These are phyloP conservation scores for Formica selysi DNA, from an alignment of 1,140 invertebrate genomes.

Conservation along the genomic window DNA sequence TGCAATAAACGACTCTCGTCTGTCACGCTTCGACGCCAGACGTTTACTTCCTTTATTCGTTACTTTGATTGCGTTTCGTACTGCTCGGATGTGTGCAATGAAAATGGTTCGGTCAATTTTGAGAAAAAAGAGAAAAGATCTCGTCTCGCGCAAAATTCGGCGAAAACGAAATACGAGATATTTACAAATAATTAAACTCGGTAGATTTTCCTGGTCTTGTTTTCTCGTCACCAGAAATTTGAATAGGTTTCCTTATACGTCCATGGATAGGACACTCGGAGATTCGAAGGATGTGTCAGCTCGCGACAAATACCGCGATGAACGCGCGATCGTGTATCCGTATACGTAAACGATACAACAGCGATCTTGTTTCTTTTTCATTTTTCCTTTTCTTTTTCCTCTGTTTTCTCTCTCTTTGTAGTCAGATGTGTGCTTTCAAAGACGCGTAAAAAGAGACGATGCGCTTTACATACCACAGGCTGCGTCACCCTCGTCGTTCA, in stretches of 20 bases:
- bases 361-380: slow-evolving; percentile 66
- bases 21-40: slow-evolving; percentile 36
- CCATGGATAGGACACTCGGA: background rate
- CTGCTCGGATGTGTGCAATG: background rate
- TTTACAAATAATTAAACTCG: background rate
- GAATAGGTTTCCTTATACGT: background rate
- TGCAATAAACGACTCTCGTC: slow-evolving; percentile 62
- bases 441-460: slow-evolving; percentile 48
- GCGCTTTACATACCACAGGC: slow-evolving; percentile 43
- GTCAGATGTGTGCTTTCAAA: slow-evolving; percentile 66
- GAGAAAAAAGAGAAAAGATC: background rate
- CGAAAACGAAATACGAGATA: background rate
- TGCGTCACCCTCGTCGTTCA: slow-evolving; percentile 77
- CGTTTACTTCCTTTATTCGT: slow-evolving; percentile 55
- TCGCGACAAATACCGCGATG: slow-evolving; percentile 48
- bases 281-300: background rate
- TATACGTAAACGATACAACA: slow-evolving; percentile 64
- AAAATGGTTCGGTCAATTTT: background rate
- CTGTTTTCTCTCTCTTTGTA: slow-evolving; percentile 19
- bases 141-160: too few relatives aligned
- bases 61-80: slow-evolving; percentile 50
- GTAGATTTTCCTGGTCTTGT: background rate
- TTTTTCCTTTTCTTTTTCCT: slow-evolving; percentile 42
- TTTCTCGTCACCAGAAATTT: background rate
- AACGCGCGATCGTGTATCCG: slow-evolving; percentile 44